Evolutionary conservation across 2,888 invertebrate genomes (phyloP).

Genomic region (Drosophila diplacantha): DNA sequence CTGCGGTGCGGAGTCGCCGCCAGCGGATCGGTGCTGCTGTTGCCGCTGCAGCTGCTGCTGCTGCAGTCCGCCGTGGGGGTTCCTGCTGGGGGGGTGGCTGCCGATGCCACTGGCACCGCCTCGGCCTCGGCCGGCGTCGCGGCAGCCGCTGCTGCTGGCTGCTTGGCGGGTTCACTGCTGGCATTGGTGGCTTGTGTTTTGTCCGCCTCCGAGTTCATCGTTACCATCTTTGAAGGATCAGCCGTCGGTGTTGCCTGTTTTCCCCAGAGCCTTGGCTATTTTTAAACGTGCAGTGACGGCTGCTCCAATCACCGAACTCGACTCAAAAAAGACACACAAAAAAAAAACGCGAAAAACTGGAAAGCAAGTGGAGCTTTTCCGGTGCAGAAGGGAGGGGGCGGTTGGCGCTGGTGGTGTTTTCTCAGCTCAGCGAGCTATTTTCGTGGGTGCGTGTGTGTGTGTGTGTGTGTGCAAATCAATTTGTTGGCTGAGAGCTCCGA

Average conservation of each 20-base stretch:
- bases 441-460: constrained; percentile 24
- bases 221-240: constrained; percentile 74
- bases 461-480: constrained; percentile 29
- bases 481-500: constrained; percentile 3
- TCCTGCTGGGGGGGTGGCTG: neutral
- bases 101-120: constrained; percentile 4
- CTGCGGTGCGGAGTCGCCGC: constrained; percentile 12
- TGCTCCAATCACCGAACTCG: neutral
- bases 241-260: constrained; percentile 5
- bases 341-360: neutral
- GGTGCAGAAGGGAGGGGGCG: neutral
- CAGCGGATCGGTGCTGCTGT: constrained; percentile 26
- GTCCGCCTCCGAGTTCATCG: constrained; percentile 78
- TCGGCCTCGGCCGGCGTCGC: constrained; percentile 47
- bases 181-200: constrained; percentile 73
- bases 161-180: constrained; percentile 57
- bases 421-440: constrained; percentile 25
- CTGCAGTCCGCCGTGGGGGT: constrained; percentile 4
- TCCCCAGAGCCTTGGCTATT: constrained; percentile 38
- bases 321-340: neutral
- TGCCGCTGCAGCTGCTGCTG: constrained; percentile 38
- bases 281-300: constrained; percentile 37
- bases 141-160: constrained; percentile 41
- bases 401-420: constrained; percentile 6
- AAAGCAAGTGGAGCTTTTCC: constrained; percentile 4